These are phyloP conservation scores for Rhinichthys klamathensis DNA, from an alignment of 2,113 vertebrate genomes.

Conservation along the genomic window DNA sequence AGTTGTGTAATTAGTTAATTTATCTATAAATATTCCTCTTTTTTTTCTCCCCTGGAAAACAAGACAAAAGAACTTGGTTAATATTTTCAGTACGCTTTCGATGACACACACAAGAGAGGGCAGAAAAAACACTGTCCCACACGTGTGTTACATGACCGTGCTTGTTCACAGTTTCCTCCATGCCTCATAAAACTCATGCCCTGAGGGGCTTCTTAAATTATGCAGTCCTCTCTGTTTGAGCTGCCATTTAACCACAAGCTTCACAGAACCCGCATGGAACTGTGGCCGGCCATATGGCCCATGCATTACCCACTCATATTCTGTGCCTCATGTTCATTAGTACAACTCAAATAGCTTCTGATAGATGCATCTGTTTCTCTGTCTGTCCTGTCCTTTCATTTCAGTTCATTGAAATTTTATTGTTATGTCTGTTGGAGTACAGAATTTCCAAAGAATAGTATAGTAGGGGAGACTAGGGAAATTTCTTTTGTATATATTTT, in stretches of 20 bases:
- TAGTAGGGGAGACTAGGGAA: background rate
- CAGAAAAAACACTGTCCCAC: background rate
- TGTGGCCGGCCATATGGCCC: constrained; percentile 38
- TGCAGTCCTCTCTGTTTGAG: constrained; percentile 51
- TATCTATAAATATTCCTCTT: background rate
- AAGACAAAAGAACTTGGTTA: background rate
- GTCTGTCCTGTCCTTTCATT: constrained; percentile 4
- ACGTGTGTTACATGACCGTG: constrained; percentile 19
- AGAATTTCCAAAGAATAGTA: background rate
- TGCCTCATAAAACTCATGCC: constrained; percentile 39
- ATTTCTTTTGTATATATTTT: background rate
- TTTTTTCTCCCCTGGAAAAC: background rate
- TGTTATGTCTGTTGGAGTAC: background rate
- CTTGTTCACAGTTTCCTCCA: constrained; percentile 17
- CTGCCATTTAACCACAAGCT: constrained; percentile 35
- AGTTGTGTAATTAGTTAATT: background rate
- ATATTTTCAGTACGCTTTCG: background rate
- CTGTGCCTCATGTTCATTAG: constrained; percentile 16
- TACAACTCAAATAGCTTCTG: background rate
- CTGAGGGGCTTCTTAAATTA: constrained; percentile 47
- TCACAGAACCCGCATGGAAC: constrained; percentile 35
- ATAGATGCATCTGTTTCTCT: constrained; percentile 22
- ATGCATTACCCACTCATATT: background rate
- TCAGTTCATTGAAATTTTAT: background rate
- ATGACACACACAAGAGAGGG: background rate